Base-by-base conservation (phyloP, 2,113 vertebrate genomes). In the Pseudorasbora parva region DNA sequence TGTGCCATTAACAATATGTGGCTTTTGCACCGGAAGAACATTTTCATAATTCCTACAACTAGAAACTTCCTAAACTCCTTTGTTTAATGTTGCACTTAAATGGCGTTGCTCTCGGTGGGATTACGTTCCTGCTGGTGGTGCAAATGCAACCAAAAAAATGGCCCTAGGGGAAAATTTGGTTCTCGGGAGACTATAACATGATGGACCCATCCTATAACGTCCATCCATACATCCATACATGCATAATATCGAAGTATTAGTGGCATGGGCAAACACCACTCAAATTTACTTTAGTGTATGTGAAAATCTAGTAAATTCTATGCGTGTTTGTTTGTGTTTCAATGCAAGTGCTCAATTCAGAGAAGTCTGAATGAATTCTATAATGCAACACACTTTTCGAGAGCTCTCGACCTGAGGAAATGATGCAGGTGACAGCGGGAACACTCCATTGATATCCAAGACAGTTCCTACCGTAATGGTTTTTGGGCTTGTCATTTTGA, bases 401-500 rank as follows among this genome's bases (percentile, higher is more conserved):
- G n/a, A 64, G 59, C 59, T 49, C 25, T 43, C 21, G 30, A 54
- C 27, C 73, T 75, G 73, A 33, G 74, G 45, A 60, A 78, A 78
- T 78, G 56, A 78, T 78, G 76, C 76, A 45, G 76, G 56, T n/a
- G 59, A 66, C 57, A 15, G 41, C 23, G 8, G 23, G n/a, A 79
- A 15, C 43, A 79, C 59, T 66, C 77, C 43, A 79, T 79, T 79
- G 77, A 66, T 79, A 79, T 64, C 60, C 9, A 79, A 66, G 77
- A 79, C 59, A 49, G 57, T 79, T 64, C 17, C 77, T 11, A 66
- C 23, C 59, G 3, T 66, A 66, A 79, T 79, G 41, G 25, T 47
- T 51, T 33, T 37, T 41, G 54, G 79, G 10, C 79, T 81, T 81
- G 79, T 56, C 79, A 81, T 68, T 69, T 81, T 81, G 79, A 81